These are phyloP conservation scores for Meriones unguiculatus DNA, from an alignment of 2,113 vertebrate genomes.

Conservation along the genomic window DNA sequence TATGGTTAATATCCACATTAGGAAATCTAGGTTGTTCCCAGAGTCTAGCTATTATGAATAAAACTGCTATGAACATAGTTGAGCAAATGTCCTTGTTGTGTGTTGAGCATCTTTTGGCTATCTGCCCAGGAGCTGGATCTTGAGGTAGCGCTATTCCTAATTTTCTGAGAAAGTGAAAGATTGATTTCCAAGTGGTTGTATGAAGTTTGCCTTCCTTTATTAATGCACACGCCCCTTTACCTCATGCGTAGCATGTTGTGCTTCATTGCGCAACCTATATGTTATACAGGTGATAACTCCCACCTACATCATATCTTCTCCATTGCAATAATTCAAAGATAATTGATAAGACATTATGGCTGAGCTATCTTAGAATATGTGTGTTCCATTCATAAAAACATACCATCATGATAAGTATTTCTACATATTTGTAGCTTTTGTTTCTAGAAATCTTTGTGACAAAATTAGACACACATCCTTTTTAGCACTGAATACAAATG, in stretches of 20 bases:
- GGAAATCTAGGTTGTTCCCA: too few species aligned
- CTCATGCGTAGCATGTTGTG: not conserved
- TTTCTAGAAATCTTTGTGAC: slow-evolving; percentile 2
- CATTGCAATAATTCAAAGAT: not conserved
- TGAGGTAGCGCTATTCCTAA: too few species aligned
- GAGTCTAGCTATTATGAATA: too few species aligned
- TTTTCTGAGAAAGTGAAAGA: too few species aligned
- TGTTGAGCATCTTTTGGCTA: too few species aligned
- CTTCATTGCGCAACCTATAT: not conserved
- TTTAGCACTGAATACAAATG: slow-evolving; percentile 9
- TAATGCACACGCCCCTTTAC: not conserved
- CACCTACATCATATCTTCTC: not conserved
- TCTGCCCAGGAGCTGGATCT: too few species aligned
- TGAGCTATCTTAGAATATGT: slow-evolving; percentile 1
- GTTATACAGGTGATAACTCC: not conserved
- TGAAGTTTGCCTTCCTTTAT: not conserved
- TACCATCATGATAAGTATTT: not conserved
- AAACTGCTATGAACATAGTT: too few species aligned
- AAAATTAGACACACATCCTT: not conserved
- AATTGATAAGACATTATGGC: slow-evolving; percentile 7
- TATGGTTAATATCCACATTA: too few species aligned
- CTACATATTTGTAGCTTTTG: not conserved
- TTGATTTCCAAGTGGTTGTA: too few species aligned
- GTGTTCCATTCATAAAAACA: not conserved
- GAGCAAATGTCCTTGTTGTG: too few species aligned